A percentile compares a stretch with the other conserved stretches of the same genome.
Evolutionary conservation across 2,797 vertebrate species (phyloP).

Genomic region (Erpetoichthys calabaricus): DNA sequence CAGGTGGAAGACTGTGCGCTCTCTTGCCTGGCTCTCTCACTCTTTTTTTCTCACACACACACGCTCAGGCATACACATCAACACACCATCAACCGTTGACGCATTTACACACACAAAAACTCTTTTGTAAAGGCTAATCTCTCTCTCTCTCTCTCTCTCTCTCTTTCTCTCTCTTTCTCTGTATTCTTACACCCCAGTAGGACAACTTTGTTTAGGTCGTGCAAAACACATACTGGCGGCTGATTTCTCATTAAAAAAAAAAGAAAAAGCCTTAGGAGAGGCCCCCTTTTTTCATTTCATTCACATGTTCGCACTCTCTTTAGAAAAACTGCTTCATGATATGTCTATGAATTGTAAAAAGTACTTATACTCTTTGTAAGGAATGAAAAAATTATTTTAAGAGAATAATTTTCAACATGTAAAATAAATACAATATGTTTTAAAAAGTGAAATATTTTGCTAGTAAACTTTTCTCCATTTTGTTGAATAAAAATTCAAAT

Average conservation of each 20-base stretch:
- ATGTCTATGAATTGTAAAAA: too few relatives aligned
- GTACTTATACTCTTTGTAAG: too few relatives aligned
- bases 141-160: not conserved
- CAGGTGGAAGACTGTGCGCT: conserved; percentile 40
- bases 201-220: not conserved
- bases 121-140: not conserved
- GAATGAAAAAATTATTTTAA: too few relatives aligned
- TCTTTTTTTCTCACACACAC: not conserved
- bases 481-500: too few relatives aligned
- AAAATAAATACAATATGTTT: too few relatives aligned
- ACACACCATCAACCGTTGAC: not conserved
- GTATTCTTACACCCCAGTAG: not conserved
- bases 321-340: too few relatives aligned
- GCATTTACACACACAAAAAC: not conserved
- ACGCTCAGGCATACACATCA: not conserved
- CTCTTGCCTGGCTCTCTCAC: not conserved
- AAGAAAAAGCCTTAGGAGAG: too few relatives aligned
- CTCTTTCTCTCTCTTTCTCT: not conserved
- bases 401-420: too few relatives aligned
- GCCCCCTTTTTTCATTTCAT: too few relatives aligned
- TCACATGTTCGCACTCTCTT: too few relatives aligned
- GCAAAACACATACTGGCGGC: not conserved
- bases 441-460: too few relatives aligned
- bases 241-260: not conserved
- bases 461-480: too few relatives aligned